Conservation (phyloP, 2,888 invertebrate genomes). For the Agrotis clavis region DNA sequence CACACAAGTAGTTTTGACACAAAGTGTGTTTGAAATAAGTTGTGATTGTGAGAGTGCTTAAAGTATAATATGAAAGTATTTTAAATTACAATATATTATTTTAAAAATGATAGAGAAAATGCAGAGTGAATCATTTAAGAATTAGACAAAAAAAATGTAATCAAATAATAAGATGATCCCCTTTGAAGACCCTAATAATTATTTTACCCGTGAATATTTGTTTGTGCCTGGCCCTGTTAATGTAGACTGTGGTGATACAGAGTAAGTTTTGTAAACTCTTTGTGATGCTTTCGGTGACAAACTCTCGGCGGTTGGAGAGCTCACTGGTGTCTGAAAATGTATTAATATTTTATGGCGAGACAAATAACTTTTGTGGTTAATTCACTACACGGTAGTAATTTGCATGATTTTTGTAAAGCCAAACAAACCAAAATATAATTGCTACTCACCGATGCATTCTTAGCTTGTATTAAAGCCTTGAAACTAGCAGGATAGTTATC, state of each 20-base stretch:
- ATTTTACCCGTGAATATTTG: constrained; percentile 86
- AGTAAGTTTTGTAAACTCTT: constrained; percentile 86
- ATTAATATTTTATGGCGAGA: not conserved
- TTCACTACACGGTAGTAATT: not conserved
- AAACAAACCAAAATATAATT: not conserved
- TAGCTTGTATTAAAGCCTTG: constrained; percentile 92
- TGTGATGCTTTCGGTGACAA: constrained; percentile 90
- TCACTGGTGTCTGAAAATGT: constrained; percentile 86
- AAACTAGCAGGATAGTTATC: constrained; percentile 93
- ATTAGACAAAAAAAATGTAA: not conserved
- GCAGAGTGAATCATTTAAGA: not conserved
- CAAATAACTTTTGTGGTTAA: not conserved
- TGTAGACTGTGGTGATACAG: constrained; percentile 83
- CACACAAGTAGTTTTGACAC: constrained; percentile 3
- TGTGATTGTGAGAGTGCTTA: constrained; percentile 9
- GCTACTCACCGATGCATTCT: constrained; percentile 88
- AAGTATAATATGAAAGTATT: not conserved
- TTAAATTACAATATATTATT: not conserved
- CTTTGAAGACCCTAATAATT: constrained; percentile 41
- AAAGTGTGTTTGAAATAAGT: constrained; percentile 17
- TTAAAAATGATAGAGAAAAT: not conserved
- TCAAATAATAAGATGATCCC: not conserved
- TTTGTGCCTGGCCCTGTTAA: constrained; percentile 81
- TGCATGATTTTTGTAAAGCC: not conserved
- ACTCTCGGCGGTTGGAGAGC: constrained; percentile 87